A percentile compares a stretch with the other conserved stretches of the same genome.
Conservation (phyloP, 2,888 invertebrate genomes). For the Pelosia muscerda region DNA sequence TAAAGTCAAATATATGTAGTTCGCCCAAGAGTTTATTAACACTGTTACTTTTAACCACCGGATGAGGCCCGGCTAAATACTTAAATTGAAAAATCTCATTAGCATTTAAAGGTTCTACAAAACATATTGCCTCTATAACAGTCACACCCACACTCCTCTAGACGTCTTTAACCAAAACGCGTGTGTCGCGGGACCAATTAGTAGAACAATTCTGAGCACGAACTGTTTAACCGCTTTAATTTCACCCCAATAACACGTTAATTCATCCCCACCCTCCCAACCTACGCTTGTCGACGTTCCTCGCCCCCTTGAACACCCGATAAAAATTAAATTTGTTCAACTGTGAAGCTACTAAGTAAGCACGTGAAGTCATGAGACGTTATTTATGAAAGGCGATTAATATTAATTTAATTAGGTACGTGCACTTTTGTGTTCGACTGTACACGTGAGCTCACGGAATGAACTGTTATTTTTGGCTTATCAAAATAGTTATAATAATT, state of each 20-base stretch:
- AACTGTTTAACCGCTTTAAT: constrained; percentile 71
- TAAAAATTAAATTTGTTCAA: constrained; percentile 69
- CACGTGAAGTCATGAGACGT: constrained; percentile 44
- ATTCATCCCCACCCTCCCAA: constrained; percentile 52
- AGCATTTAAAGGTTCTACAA: background rate
- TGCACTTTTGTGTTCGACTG: constrained; percentile 26
- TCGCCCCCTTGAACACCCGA: constrained; percentile 33
- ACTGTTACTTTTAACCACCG: background rate
- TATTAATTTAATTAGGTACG: constrained; percentile 33
- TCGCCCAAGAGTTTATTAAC: background rate
- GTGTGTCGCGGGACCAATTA: constrained; percentile 73
- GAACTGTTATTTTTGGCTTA: constrained; percentile 30
- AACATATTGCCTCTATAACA: constrained; percentile 16
- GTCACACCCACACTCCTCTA: constrained; percentile 31
- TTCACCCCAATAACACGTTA: constrained; percentile 73
- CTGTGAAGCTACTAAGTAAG: constrained; percentile 49
- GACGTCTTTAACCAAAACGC: constrained; percentile 44
- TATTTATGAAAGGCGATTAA: constrained; percentile 44
- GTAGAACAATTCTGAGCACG: constrained; percentile 68
- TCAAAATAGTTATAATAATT: constrained; percentile 10
- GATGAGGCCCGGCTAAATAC: background rate
- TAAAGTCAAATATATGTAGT: background rate
- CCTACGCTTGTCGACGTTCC: constrained; percentile 24
- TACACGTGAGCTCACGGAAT: constrained; percentile 22
- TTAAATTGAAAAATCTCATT: background rate